phyloP scores from a whole-genome alignment of 2,888 invertebrate genomes.

The Beris chalybata region DNA sequence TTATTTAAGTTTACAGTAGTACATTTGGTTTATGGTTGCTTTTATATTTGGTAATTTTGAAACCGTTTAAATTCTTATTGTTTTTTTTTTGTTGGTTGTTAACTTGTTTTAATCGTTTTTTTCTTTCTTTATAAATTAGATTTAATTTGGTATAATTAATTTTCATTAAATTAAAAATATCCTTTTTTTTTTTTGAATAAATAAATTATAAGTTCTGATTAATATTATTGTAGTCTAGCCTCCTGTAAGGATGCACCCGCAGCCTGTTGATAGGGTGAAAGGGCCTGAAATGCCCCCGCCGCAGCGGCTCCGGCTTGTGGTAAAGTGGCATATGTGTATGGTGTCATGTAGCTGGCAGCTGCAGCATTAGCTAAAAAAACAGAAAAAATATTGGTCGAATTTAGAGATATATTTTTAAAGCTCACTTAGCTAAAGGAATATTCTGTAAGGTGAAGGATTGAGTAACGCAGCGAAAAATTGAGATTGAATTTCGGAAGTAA shows the following conservation, averaged over 20 bases:
- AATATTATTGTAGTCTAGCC: slow-evolving; percentile 44
- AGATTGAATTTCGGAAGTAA: not conserved
- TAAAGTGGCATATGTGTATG: slow-evolving; percentile 43
- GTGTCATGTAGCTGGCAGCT: slow-evolving; percentile 42
- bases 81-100: not conserved
- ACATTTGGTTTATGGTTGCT: too few species aligned
- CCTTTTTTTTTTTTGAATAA: slow-evolving; percentile 17
- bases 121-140: not conserved
- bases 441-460: not conserved
- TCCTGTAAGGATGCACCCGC: slow-evolving; percentile 44
- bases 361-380: slow-evolving; percentile 38
- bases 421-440: not conserved
- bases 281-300: slow-evolving; percentile 41
- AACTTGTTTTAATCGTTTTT: not conserved
- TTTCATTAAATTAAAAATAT: slow-evolving; percentile 24
- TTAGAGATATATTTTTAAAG: too few species aligned
- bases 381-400: not conserved
- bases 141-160: not conserved
- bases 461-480: not conserved
- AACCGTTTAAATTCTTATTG: slow-evolving; percentile 18
- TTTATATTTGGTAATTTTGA: slow-evolving; percentile 18
- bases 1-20: too few species aligned
- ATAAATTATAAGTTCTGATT: slow-evolving; percentile 33
- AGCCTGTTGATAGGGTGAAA: slow-evolving; percentile 43
- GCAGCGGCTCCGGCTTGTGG: slow-evolving; percentile 41